Evolutionary conservation across 2,113 vertebrate genomes (phyloP).

Genomic region (Elachura formosa): DNA sequence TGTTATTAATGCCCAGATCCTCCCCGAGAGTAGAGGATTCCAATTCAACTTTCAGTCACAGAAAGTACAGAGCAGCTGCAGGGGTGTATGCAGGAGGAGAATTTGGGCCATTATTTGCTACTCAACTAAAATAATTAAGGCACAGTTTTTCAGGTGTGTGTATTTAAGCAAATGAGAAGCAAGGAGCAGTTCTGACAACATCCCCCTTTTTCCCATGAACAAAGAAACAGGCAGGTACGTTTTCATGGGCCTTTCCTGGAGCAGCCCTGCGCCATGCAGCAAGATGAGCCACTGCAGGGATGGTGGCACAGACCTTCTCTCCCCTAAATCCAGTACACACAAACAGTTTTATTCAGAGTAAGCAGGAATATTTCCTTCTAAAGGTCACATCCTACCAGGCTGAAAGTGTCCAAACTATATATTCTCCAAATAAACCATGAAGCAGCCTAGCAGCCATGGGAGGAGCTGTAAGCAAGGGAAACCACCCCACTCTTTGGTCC

Average conservation of each 20-base stretch:
- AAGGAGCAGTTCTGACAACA: background rate
- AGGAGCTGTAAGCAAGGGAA: background rate
- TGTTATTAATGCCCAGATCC: background rate
- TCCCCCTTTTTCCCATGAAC: background rate
- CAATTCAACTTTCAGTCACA: background rate
- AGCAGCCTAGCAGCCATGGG: background rate
- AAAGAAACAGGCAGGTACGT: background rate
- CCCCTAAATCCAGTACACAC: background rate
- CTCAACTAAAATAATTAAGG: rapidly evolving
- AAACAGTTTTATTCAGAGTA: background rate
- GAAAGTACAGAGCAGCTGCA: background rate
- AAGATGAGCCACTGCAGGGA: background rate
- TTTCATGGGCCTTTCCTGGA: background rate
- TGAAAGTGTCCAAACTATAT: background rate
- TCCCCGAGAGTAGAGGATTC: background rate
- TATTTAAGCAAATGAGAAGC: background rate
- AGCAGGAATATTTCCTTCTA: background rate
- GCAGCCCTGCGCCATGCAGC: background rate
- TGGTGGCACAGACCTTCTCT: background rate
- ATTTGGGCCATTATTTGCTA: background rate
- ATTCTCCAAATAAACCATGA: background rate
- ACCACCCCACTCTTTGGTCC: background rate
- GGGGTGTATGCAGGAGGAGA: background rate
- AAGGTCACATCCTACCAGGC: background rate
- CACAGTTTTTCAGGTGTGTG: background rate